These are phyloP conservation scores for Cryptus armator DNA, from an alignment of 2,888 invertebrate genomes.

Conservation along the genomic window DNA sequence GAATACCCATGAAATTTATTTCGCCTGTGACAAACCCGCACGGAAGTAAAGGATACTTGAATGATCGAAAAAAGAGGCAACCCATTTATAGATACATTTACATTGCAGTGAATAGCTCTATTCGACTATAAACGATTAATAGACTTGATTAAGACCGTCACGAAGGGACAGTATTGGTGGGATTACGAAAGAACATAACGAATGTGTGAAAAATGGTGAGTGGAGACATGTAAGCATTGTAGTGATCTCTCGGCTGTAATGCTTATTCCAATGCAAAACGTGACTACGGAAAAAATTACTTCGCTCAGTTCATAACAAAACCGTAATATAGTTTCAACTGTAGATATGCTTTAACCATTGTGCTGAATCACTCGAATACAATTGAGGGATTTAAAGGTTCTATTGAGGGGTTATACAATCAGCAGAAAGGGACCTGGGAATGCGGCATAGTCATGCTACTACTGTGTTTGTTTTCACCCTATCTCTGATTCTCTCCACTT, in stretches of 20 bases:
- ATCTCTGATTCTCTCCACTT: not conserved
- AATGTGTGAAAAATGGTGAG: not conserved
- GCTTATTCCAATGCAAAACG: not conserved
- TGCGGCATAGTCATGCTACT: conserved; percentile 4
- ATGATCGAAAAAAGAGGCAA: too few species aligned
- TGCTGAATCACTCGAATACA: conserved; percentile 11
- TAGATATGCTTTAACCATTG: conserved; percentile 5
- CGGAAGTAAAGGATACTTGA: too few species aligned
- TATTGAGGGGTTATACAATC: not conserved
- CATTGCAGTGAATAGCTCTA: too few species aligned
- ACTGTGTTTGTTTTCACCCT: not conserved
- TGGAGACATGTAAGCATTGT: not conserved
- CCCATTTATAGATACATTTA: too few species aligned
- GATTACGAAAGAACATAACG: not conserved
- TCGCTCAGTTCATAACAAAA: not conserved
- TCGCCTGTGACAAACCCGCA: too few species aligned
- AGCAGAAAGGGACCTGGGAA: not conserved
- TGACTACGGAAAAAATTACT: not conserved
- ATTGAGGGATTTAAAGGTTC: conserved; percentile 9
- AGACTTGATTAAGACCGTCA: too few species aligned
- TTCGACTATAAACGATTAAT: too few species aligned
- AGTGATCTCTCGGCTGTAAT: not conserved
- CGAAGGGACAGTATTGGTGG: not conserved
- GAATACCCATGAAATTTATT: too few species aligned
- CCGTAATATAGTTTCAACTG: conserved; percentile 1